A percentile compares a stretch with the other conserved stretches of the same genome.
These are phyloP conservation scores for Chloebia gouldiae DNA, from an alignment of 2,113 vertebrate species.

Conservation along the genomic window DNA sequence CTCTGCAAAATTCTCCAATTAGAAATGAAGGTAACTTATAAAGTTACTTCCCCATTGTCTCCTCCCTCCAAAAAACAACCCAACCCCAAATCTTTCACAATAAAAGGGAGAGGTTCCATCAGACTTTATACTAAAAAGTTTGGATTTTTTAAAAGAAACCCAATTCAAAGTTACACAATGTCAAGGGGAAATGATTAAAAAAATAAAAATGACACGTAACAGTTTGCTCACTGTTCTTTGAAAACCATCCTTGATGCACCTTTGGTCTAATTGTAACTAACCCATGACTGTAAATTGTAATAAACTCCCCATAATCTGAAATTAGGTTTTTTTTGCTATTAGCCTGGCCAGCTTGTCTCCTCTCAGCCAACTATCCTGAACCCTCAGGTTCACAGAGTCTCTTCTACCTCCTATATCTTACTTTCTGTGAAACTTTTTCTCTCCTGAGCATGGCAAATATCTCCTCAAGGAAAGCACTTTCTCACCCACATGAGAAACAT, in stretches of 20 bases:
- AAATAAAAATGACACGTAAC: neutral
- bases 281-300: neutral
- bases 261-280: neutral
- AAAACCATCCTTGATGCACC: accelerated
- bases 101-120: neutral
- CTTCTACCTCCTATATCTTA: neutral
- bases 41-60: accelerated
- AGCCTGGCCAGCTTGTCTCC: neutral
- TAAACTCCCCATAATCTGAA: neutral
- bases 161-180: neutral
- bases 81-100: neutral
- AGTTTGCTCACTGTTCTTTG: neutral
- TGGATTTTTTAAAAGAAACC: neutral
- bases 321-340: neutral
- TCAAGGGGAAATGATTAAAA: neutral
- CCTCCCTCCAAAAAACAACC: accelerated
- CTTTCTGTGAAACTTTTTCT: neutral
- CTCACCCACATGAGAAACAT: neutral
- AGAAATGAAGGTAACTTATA: neutral
- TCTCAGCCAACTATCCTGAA: neutral
- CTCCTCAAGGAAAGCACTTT: neutral
- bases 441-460: neutral
- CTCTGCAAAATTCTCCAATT: neutral
- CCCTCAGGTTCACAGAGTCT: neutral
- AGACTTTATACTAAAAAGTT: neutral